Evolutionary conservation across 2,113 vertebrate species (phyloP).

Genomic region (Festucalex cinctus): DNA sequence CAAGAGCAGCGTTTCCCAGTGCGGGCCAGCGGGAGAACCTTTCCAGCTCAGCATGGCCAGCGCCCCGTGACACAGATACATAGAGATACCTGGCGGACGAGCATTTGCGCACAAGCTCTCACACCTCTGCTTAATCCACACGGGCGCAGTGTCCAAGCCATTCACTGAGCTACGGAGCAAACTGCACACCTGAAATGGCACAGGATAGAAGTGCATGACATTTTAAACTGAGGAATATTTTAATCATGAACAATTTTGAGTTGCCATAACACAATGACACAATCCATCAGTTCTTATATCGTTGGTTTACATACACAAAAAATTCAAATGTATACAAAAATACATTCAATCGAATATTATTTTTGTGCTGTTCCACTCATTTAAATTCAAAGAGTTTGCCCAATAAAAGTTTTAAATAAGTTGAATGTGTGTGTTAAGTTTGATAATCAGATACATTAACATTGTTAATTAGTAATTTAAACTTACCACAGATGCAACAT

Average conservation of each 20-base stretch:
- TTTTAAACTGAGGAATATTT: not conserved
- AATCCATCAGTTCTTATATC: not conserved
- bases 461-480: not conserved
- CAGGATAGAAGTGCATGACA: not conserved
- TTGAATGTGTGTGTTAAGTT: not conserved
- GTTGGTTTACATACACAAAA: not conserved
- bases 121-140: constrained; percentile 77
- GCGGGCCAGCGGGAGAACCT: constrained; percentile 60
- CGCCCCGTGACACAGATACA: constrained; percentile 89
- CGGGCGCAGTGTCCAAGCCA: constrained; percentile 48
- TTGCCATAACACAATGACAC: not conserved
- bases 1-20: constrained; percentile 78
- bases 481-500: constrained; percentile 82
- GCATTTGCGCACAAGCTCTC: constrained; percentile 57
- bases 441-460: not conserved
- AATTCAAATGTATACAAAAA: too few relatives aligned
- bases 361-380: not conserved
- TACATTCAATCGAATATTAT: not conserved
- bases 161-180: constrained; percentile 69
- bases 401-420: not conserved
- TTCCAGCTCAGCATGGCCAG: constrained; percentile 92
- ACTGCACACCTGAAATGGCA: constrained; percentile 72
- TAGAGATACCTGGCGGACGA: constrained; percentile 61
- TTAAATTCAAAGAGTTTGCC: not conserved
- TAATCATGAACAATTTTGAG: not conserved